Percentiles rank a stretch among this genome's conserved stretches.
Evolutionary conservation across 2,888 invertebrate species (phyloP).

Genomic region (Megalurothrips usitatus): DNA sequence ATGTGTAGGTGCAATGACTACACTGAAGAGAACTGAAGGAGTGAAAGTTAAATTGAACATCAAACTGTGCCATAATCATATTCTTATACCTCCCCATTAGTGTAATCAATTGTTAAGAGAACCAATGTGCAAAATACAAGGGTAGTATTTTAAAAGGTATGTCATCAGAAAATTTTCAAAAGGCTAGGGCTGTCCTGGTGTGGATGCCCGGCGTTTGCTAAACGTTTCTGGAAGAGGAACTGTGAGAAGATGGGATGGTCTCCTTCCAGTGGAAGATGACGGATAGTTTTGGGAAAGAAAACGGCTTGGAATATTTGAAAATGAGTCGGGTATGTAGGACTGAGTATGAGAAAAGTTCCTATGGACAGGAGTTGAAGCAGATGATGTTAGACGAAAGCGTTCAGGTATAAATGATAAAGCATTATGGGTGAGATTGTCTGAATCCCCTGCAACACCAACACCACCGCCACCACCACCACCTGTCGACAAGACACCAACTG

Average conservation of each 20-base stretch:
- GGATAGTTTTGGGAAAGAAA: background rate
- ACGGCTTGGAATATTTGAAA: background rate
- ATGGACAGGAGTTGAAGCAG: background rate
- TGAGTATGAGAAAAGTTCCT: background rate
- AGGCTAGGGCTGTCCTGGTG: constrained; percentile 12
- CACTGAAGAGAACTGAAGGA: background rate
- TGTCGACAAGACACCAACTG: constrained; percentile 9
- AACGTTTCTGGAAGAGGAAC: background rate
- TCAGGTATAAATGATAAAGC: background rate
- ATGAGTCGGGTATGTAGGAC: background rate
- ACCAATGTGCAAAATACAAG: background rate
- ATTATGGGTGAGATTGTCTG: background rate
- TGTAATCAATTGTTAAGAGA: background rate
- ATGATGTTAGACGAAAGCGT: constrained; percentile 15
- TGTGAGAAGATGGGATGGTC: constrained; percentile 9
- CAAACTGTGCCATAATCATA: background rate
- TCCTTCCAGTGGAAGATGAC: background rate
- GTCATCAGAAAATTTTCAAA: background rate
- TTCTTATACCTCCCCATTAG: background rate
- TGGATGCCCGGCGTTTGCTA: background rate
- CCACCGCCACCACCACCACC: constrained; percentile 19
- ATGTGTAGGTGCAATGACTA: background rate
- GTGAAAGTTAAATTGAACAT: background rate
- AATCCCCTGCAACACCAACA: constrained; percentile 13
- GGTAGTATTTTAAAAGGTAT: background rate